A percentile compares a stretch with the other conserved stretches of the same genome.
These are phyloP conservation scores for Atta colombica DNA, from an alignment of 1,140 invertebrate species.

Conservation along the genomic window DNA sequence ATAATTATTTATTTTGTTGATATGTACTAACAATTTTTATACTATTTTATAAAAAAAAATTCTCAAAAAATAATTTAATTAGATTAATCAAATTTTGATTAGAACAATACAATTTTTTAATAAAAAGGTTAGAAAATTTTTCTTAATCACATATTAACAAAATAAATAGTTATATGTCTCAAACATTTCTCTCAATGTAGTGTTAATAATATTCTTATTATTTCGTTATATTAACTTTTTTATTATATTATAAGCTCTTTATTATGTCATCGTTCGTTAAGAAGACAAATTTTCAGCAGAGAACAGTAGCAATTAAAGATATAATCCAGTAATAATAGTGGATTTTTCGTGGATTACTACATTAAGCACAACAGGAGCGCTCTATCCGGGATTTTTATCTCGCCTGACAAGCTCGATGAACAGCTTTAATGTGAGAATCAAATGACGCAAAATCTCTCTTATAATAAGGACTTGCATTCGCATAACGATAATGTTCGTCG, in stretches of 20 bases:
- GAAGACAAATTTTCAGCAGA: not conserved
- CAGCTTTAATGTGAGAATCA: conserved; percentile 6
- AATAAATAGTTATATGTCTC: too few relatives aligned
- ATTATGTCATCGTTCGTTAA: not conserved
- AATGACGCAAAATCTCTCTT: conserved; percentile 29
- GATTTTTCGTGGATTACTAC: conserved; percentile 50
- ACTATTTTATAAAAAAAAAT: too few relatives aligned
- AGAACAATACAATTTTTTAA: too few relatives aligned
- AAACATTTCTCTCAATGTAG: too few relatives aligned
- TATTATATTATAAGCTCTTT: not conserved
- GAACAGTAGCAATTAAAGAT: conserved; percentile 9
- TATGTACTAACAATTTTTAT: too few relatives aligned
- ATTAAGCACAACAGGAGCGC: conserved; percentile 37
- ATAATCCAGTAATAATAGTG: conserved; percentile 27
- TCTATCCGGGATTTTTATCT: conserved; percentile 37
- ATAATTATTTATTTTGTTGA: too few relatives aligned
- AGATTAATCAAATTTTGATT: too few relatives aligned
- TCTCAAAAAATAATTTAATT: too few relatives aligned
- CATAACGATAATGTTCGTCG: conserved; percentile 50
- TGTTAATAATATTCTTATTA: conserved; percentile 11
- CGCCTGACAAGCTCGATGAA: not conserved
- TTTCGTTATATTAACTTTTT: not conserved
- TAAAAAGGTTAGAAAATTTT: too few relatives aligned
- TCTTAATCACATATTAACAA: too few relatives aligned
- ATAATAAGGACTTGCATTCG: conserved; percentile 38